Evolutionary conservation across 2,888 invertebrate genomes (phyloP).

Genomic region (Cheilosia urbana): DNA sequence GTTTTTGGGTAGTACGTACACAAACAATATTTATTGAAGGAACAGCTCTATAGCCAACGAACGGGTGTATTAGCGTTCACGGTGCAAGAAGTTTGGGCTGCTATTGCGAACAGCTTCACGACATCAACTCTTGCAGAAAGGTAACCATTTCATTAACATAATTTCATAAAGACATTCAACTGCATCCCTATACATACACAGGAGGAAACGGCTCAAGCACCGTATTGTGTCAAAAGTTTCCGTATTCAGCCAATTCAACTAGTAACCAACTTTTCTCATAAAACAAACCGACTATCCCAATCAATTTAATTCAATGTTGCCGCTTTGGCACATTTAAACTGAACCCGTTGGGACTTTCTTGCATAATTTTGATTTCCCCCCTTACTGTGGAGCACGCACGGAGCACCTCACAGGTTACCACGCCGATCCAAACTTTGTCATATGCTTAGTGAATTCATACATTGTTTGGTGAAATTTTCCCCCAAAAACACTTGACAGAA

Average conservation of each 20-base stretch:
- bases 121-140: background rate
- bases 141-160: background rate
- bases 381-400: slow-evolving; percentile 3
- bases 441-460: slow-evolving; percentile 3
- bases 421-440: slow-evolving; percentile 1
- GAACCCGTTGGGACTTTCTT: slow-evolving; percentile 19
- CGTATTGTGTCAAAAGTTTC: background rate
- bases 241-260: background rate
- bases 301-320: slow-evolving; percentile 35
- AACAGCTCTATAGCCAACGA: no score
- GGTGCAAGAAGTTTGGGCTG: no score
- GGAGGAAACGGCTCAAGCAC: background rate
- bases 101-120: background rate
- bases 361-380: slow-evolving; percentile 35
- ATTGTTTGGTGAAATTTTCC: slow-evolving; percentile 5
- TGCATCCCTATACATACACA: background rate
- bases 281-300: slow-evolving; percentile 29
- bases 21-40: no score
- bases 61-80: no score
- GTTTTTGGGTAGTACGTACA: no score
- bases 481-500: slow-evolving; percentile 5
- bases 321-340: slow-evolving; percentile 14
- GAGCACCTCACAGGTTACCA: slow-evolving; percentile 13
- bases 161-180: background rate
- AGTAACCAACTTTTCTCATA: slow-evolving; percentile 6